These are phyloP conservation scores for Gastrophryne carolinensis DNA, from an alignment of 2,797 vertebrate species.

Conservation along the genomic window DNA sequence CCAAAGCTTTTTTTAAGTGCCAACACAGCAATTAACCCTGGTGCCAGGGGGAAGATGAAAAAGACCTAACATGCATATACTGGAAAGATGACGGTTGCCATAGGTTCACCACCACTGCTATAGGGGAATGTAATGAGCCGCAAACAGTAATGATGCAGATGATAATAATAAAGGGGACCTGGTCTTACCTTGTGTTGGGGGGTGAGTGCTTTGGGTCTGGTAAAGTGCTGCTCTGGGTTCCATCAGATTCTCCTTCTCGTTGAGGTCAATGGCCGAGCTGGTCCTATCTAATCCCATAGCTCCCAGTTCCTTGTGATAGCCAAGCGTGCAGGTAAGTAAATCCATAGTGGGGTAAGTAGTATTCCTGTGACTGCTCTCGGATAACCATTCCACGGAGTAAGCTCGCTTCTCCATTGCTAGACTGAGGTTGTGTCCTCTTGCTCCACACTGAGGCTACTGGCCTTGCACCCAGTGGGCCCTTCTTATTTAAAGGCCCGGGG, in stretches of 20 bases:
- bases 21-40: no score
- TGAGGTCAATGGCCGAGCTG: neutral
- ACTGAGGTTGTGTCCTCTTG: neutral
- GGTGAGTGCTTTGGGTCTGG: neutral
- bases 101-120: no score
- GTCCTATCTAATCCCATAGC: neutral
- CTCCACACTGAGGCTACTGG: neutral
- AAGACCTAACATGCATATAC: no score
- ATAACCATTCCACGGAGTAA: constrained; percentile 61
- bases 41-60: no score
- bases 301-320: neutral
- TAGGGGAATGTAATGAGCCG: no score
- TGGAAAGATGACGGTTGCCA: no score
- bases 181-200: neutral
- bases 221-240: neutral
- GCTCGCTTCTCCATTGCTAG: constrained; percentile 42
- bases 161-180: no score
- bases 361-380: constrained; percentile 54
- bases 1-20: no score
- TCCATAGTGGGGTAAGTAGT: neutral
- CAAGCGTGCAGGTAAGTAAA: neutral
- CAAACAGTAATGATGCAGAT: no score
- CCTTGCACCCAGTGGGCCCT: neutral
- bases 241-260: constrained; percentile 12
- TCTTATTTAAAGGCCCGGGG: constrained; percentile 58